These are phyloP conservation scores for Paracyprichromis sp. DNA, from an alignment of 2,113 vertebrate species.

Conservation along the genomic window DNA sequence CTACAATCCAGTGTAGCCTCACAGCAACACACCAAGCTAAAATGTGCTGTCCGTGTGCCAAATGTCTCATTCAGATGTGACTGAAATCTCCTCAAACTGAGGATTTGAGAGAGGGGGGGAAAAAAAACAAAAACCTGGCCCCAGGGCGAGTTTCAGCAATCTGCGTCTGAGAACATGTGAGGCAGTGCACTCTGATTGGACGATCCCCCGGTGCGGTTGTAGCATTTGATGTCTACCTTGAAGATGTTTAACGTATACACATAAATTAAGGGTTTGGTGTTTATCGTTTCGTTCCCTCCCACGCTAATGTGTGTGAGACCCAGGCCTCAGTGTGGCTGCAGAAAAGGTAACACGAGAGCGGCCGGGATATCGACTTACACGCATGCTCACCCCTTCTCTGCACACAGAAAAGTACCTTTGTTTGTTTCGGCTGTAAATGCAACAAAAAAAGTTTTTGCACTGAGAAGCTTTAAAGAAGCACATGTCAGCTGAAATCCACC, in stretches of 20 bases:
- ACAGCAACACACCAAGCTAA: background rate
- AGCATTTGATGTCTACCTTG: background rate
- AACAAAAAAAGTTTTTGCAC: background rate
- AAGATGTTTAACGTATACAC: background rate
- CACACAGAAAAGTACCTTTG: conserved; percentile 7
- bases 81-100: background rate
- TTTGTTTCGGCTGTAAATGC: background rate
- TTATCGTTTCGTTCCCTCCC: background rate
- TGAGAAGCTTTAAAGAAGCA: background rate
- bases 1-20: background rate
- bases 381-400: background rate
- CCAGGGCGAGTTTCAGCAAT: background rate
- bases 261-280: background rate
- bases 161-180: background rate
- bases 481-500: background rate
- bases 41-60: background rate
- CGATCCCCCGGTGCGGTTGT: background rate
- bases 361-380: background rate
- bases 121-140: background rate
- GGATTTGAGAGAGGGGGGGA: background rate
- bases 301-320: background rate
- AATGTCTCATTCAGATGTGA: background rate
- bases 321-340: background rate
- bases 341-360: conserved; percentile 25
- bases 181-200: background rate